phyloP scores from a whole-genome alignment of 1,140 invertebrate genomes.

The Drosophila quadrilineata region DNA sequence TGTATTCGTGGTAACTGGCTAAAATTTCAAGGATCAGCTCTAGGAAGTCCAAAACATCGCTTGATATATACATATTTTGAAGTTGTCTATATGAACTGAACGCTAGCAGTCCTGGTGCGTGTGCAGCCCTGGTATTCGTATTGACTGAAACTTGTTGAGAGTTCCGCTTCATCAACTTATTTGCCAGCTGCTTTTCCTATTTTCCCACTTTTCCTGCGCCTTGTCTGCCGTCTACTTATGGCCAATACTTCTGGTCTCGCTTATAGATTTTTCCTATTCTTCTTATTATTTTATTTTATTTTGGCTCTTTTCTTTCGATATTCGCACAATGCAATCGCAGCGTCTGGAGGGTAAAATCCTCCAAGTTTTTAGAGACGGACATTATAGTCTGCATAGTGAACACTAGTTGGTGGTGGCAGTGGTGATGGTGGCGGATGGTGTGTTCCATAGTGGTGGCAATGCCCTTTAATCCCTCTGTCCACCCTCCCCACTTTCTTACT shows the following conservation, averaged over 20 bases:
- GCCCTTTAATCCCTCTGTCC: slow-evolving; percentile 12
- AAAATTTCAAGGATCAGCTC: too few species aligned
- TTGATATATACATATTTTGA: too few species aligned
- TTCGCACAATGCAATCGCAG: slow-evolving; percentile 27
- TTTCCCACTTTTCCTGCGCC: slow-evolving; percentile 18
- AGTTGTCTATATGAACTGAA: neutral
- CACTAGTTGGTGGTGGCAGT: too few species aligned
- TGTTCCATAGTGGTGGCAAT: slow-evolving; percentile 13
- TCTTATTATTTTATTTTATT: neutral
- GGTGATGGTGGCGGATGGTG: neutral
- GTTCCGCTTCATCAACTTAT: slow-evolving; percentile 22
- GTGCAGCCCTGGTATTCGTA: too few species aligned
- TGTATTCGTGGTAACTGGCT: too few species aligned
- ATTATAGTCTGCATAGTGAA: too few species aligned
- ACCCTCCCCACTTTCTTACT: too few species aligned
- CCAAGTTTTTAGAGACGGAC: too few species aligned
- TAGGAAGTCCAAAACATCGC: too few species aligned
- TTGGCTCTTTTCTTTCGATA: slow-evolving; percentile 1
- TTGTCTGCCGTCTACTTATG: too few species aligned
- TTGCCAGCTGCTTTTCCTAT: slow-evolving; percentile 37
- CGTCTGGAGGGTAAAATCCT: too few species aligned
- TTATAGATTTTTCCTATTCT: neutral
- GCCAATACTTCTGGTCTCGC: neutral
- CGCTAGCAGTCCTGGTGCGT: too few species aligned
- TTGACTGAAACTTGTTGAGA: neutral